Base-by-base conservation (phyloP, 2,113 vertebrate genomes). In the Actenoides hombroni region DNA sequence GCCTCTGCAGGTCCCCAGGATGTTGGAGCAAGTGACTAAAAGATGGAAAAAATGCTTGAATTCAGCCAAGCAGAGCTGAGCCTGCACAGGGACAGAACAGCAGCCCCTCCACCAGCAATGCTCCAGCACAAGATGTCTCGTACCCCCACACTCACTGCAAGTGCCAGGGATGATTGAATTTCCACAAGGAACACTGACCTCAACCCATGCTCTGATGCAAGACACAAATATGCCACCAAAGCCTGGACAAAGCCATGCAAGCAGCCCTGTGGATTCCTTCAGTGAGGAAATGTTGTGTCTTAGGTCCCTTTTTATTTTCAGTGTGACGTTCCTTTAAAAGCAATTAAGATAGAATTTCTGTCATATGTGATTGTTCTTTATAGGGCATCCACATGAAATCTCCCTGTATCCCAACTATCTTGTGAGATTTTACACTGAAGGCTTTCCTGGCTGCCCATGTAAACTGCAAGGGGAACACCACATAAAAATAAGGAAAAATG, bases 201-300 rank as follows among this genome's bases (percentile, higher is more conserved):
- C 1, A 2, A 48, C 57, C 20, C 60, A 6, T n/a, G n/a, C 25
- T 70, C 54, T 56, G 44, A 84, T 29, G 8, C 25, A 90, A 86
- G 60, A 35, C 49, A 78, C 4, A 48, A 31, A 31, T 2, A 1
- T 48, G 49, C 54, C 83, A 54, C 10, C 44, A 63, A 71, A 81
- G 6, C 51, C 39, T 8, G 0, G 19, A 42, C 21, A 83, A 78
- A 68, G 21, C 23, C 14, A 40, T n/a, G 29, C 28, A 70, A 76
- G 24, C 0, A 2, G 29, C 40, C 14, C 5, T 1, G 6, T 20
- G 25, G 17, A 28, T 65, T 0, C 0, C 21, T 81, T 40, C 35
- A 69, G 4, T 4, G 1, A 65, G 14, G 14, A 9, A 39, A 6
- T 10, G 26, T 28, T 39, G 33, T 71, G 7, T 39, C 25, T 67